Percentiles rank a stretch among this genome's conserved stretches.
Conservation (phyloP, 2,888 invertebrate species). For the Drosophila imparisetae region DNA sequence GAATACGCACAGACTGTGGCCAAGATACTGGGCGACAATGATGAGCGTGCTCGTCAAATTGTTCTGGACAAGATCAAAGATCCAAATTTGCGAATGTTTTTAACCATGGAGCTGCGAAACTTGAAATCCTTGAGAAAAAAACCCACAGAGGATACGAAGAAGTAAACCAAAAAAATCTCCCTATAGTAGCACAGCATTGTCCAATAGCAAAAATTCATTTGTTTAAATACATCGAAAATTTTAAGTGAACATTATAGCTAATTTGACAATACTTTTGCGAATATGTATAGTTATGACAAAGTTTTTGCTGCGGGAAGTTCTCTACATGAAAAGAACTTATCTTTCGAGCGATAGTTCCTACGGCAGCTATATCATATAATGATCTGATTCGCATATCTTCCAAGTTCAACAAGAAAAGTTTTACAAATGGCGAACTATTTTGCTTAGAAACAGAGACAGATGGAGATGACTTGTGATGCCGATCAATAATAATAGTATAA, state of each 20-base stretch:
- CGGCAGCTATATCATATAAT: background rate
- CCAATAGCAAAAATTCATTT: background rate
- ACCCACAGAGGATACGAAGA: conserved; percentile 27
- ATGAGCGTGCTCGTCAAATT: conserved; percentile 88
- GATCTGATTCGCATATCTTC: background rate
- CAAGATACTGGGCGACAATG: conserved; percentile 88
- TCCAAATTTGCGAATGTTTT: conserved; percentile 92
- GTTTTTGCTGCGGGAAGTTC: background rate
- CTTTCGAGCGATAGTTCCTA: background rate
- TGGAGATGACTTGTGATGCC: background rate
- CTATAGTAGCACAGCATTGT: conserved; percentile 11
- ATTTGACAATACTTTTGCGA: background rate
- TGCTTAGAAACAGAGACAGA: background rate
- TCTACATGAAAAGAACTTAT: background rate
- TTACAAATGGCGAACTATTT: background rate
- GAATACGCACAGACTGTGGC: conserved; percentile 93
- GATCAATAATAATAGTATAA: background rate
- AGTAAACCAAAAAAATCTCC: conserved; percentile 34
- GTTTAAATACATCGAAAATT: conserved; percentile 5
- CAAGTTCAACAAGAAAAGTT: background rate
- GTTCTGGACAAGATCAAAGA: conserved; percentile 92
- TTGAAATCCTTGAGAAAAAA: conserved; percentile 49
- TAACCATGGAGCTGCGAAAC: conserved; percentile 90
- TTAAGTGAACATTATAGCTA: background rate
- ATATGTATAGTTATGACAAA: background rate